Percentiles rank a stretch among this genome's conserved stretches.
Evolutionary conservation across 2,797 vertebrate genomes (phyloP).

Genomic region (Enteromius radiatus): DNA sequence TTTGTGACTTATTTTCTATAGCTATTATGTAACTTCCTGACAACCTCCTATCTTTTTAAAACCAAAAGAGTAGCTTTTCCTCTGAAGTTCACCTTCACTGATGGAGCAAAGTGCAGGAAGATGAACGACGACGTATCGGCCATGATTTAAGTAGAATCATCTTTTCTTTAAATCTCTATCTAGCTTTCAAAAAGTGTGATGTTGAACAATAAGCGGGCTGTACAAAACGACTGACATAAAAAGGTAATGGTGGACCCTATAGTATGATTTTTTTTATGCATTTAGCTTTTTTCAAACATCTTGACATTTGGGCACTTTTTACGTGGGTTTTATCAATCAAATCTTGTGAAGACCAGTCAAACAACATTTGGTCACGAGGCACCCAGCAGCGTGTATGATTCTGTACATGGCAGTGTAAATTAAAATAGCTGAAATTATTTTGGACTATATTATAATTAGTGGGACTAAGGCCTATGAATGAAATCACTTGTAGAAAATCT

Average conservation of each 20-base stretch:
- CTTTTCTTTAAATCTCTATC: not conserved
- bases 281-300: not conserved
- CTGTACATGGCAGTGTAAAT: conserved; percentile 23
- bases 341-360: not conserved
- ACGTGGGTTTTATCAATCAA: not conserved
- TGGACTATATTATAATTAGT: conserved; percentile 1
- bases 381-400: conserved; percentile 31
- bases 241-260: not conserved
- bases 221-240: conserved; percentile 11
- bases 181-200: not conserved
- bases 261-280: not conserved
- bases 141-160: not conserved
- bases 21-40: not conserved
- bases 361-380: conserved; percentile 35
- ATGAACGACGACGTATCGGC: not conserved
- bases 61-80: conserved; percentile 8
- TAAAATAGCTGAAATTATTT: conserved; percentile 24
- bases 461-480: conserved; percentile 7
- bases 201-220: not conserved
- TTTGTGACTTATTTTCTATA: conserved; percentile 1
- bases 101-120: conserved; percentile 4
- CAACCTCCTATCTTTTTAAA: conserved; percentile 2
- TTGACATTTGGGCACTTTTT: not conserved
- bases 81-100: conserved; percentile 11
- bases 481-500: conserved; percentile 19